phyloP scores from a whole-genome alignment of 2,888 invertebrate genomes.

The Morpho deidamia region DNA sequence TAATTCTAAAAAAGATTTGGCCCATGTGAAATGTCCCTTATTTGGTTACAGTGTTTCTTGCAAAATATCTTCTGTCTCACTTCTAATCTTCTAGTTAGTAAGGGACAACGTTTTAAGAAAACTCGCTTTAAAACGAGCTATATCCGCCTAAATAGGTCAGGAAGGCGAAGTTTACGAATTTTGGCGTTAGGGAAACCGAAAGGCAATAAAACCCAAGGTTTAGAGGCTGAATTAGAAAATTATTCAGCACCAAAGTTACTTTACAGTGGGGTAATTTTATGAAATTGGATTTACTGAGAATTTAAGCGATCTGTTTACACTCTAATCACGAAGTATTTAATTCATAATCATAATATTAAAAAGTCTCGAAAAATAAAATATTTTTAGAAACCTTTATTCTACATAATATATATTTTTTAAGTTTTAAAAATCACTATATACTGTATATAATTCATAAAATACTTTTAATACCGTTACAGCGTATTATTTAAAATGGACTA shows the following conservation, averaged over 20 bases:
- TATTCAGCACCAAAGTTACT: conserved; percentile 43
- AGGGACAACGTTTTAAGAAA: conserved; percentile 46
- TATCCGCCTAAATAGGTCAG: conserved; percentile 75
- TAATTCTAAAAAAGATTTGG: neutral
- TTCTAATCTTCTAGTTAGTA: conserved; percentile 35
- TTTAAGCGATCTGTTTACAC: conserved; percentile 12
- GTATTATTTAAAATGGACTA: too few relatives aligned
- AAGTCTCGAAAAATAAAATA: too few relatives aligned
- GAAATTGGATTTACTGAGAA: conserved; percentile 20
- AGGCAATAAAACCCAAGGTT: conserved; percentile 59
- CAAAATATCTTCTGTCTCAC: conserved; percentile 39
- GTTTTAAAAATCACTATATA: too few relatives aligned
- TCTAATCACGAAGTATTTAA: too few relatives aligned
- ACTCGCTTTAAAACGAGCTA: conserved; percentile 55
- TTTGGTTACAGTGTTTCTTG: conserved; percentile 19
- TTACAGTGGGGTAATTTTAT: conserved; percentile 23
- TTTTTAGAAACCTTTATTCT: too few relatives aligned
- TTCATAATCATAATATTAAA: too few relatives aligned
- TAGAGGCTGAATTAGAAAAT: conserved; percentile 61
- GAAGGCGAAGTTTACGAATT: conserved; percentile 74
- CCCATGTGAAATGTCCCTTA: conserved; percentile 10
- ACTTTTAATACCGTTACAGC: too few relatives aligned
- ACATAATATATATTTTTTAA: too few relatives aligned
- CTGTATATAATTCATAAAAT: too few relatives aligned
- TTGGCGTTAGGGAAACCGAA: conserved; percentile 64